A percentile compares a stretch with the other conserved stretches of the same genome.
phyloP scores from a whole-genome alignment of 2,888 invertebrate species.

The Drosophila mulleri region DNA sequence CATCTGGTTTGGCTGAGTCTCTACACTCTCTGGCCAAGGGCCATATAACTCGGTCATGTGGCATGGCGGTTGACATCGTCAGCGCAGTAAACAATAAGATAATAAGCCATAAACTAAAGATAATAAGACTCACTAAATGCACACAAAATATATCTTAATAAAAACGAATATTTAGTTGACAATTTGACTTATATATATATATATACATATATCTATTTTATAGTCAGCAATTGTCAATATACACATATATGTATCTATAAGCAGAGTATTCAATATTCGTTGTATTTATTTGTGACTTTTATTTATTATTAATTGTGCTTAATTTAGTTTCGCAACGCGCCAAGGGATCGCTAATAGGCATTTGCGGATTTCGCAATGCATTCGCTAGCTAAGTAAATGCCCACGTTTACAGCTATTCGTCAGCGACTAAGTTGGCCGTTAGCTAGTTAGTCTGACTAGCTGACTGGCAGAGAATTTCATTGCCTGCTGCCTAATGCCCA shows the following conservation, averaged over 20 bases:
- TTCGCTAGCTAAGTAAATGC: conserved; percentile 7
- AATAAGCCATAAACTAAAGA: background rate
- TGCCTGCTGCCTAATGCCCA: conserved; percentile 44
- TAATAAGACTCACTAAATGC: background rate
- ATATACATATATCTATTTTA: too few relatives aligned
- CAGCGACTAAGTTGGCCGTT: background rate
- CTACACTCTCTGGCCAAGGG: background rate
- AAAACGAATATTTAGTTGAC: background rate
- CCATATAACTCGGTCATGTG: background rate
- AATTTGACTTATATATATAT: background rate
- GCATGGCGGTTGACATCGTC: background rate
- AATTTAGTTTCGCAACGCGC: background rate
- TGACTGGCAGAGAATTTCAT: conserved; percentile 8
- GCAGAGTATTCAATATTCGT: background rate
- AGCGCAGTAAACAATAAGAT: background rate
- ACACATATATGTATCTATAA: too few relatives aligned
- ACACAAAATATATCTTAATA: background rate
- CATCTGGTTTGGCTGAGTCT: conserved; percentile 63
- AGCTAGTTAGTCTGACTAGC: conserved; percentile 2
- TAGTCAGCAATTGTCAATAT: too few relatives aligned
- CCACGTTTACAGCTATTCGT: conserved; percentile 12
- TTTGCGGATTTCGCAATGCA: conserved; percentile 2
- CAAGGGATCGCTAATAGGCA: background rate
- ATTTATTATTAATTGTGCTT: conserved; percentile 47
- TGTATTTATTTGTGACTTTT: conserved; percentile 27